Evolutionary conservation across 1,140 invertebrate genomes (phyloP), one percentile per base, ranked within the genome.

Genomic region (Atopsyche davidsoni): DNA sequence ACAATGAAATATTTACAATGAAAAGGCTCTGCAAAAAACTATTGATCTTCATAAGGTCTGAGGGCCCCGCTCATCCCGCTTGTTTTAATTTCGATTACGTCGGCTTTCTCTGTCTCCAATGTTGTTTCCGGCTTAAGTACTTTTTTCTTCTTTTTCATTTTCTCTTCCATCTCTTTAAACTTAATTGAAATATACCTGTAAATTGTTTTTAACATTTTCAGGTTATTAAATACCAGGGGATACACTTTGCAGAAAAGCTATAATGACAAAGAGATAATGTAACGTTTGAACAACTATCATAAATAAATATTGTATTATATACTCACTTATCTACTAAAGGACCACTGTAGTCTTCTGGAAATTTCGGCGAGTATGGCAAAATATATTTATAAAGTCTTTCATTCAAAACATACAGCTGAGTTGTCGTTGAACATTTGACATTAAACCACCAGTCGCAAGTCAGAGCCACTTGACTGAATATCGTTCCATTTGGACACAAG

Each of bases 391-490:
- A 92, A 0, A 92, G 76, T 32, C 89, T 78, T 62, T 91, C 88
- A 55, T 93, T 93, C 1, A 93, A 68, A 4, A 91, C 88, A 63
- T 92, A 93, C 0, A 89, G 74, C 63, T 90, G 87, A 1, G 86
- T 69, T 0, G 89, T 90, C 2, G 84, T 79, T 17, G 83, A 79
- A 64, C 90, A 93, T 53, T 86, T 81, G 0, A 91, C 87, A 63
- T 91, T 92, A 67, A 90, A 92, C 90, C 89, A 92, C 90, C 89
- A 92, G 64, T 92, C 88, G 58, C 90, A 93, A 0, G 88, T 91
- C 0, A 89, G 67, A 1, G 79, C 81, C 1, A 85, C 83, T 75
- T 94, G 91, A 62, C 85, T 91, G 70, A 93, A 94, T 59, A 93
- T 86, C 2, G 91, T 94, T 14, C 89, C 89, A 62, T 93, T 93